Conservation (phyloP, 2,113 vertebrate species). For the Condylura cristata region DNA sequence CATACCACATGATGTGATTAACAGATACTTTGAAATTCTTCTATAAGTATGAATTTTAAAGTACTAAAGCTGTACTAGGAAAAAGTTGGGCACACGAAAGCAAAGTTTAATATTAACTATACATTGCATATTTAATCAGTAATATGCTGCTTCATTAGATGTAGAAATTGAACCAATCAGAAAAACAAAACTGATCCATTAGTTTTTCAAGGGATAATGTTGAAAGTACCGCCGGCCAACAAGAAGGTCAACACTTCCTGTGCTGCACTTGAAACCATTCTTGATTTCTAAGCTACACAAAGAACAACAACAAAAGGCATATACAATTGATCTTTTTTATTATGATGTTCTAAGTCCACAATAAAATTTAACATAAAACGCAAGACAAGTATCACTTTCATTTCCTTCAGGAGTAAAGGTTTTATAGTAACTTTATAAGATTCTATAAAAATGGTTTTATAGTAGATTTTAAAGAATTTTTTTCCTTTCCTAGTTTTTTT, state of each 20-base stretch:
- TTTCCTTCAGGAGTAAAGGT: slow-evolving; percentile 39
- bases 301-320: neutral
- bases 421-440: slow-evolving; percentile 42
- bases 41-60: slow-evolving; percentile 20
- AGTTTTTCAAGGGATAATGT: neutral
- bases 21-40: neutral
- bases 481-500: slow-evolving; percentile 11
- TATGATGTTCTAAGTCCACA: neutral
- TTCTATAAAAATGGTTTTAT: slow-evolving; percentile 40
- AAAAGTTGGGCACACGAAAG: neutral
- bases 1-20: neutral
- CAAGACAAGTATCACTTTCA: neutral
- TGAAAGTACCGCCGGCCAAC: neutral
- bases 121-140: slow-evolving; percentile 30
- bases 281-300: neutral
- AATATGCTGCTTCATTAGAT: neutral
- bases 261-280: neutral
- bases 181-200: neutral
- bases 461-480: neutral
- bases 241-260: neutral
- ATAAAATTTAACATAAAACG: slow-evolving; percentile 35
- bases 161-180: neutral
- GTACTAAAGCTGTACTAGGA: neutral
- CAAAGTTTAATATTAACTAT: slow-evolving; percentile 11
- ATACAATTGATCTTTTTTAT: neutral